These are phyloP conservation scores for Limnephilus rhombicus DNA, from an alignment of 2,888 invertebrate genomes.

Conservation along the genomic window DNA sequence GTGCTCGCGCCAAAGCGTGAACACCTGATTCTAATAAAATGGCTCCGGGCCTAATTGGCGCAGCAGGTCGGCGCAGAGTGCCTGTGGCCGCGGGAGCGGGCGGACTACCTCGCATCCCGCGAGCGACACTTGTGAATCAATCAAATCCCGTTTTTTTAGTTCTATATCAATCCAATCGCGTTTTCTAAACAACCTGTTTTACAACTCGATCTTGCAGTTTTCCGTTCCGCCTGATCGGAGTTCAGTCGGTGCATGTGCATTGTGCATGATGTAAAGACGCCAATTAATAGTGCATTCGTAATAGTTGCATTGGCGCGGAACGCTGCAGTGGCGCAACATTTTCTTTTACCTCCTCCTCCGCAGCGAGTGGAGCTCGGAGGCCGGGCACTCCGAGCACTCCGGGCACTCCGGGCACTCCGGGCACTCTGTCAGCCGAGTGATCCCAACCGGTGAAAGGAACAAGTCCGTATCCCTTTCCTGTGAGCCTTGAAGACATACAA, in stretches of 20 bases:
- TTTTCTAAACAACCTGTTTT: neutral
- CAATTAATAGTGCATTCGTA: constrained; percentile 39
- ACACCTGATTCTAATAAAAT: constrained; percentile 61
- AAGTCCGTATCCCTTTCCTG: neutral
- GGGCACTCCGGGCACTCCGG: constrained; percentile 15
- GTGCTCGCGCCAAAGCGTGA: constrained; percentile 59
- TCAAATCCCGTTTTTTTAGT: neutral
- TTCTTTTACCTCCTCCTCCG: neutral
- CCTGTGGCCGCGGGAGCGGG: neutral
- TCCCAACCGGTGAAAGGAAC: constrained; percentile 45
- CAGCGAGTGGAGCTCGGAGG: neutral
- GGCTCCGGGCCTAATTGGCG: constrained; percentile 66
- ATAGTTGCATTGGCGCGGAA: constrained; percentile 5
- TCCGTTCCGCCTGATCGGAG: neutral
- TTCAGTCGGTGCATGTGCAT: neutral
- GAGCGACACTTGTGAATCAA: neutral
- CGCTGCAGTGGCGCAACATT: neutral
- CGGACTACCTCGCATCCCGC: neutral
- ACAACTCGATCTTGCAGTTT: neutral
- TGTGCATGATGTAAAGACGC: neutral
- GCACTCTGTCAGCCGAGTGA: constrained; percentile 4
- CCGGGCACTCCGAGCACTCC: constrained; percentile 7
- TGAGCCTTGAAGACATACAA: constrained; percentile 10
- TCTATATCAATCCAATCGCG: neutral
- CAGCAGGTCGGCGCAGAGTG: constrained; percentile 68